phyloP scores from a whole-genome alignment of 2,797 vertebrate genomes.

The Moxostoma hubbsi region DNA sequence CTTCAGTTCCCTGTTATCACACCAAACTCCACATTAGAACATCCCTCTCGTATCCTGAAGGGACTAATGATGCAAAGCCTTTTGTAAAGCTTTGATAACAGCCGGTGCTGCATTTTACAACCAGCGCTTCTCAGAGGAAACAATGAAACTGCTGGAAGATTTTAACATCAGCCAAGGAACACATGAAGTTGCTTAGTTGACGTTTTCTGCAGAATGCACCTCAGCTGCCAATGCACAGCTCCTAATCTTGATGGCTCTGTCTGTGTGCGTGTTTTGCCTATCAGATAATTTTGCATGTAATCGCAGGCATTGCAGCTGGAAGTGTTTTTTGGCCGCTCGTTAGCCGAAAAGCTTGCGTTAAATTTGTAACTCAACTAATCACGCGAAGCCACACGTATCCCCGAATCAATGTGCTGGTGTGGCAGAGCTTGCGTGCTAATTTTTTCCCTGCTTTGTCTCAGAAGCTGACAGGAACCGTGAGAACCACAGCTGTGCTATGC shows the following conservation, averaged over 20 bases:
- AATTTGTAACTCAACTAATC: constrained; percentile 7
- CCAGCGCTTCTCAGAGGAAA: constrained; percentile 16
- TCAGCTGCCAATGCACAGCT: background rate
- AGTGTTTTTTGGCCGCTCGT: constrained; percentile 69
- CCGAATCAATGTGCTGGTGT: background rate
- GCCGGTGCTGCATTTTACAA: constrained; percentile 12
- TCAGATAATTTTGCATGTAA: constrained; percentile 73
- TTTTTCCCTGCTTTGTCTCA: constrained; percentile 10
- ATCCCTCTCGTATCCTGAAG: background rate
- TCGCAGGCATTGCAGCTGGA: constrained; percentile 74
- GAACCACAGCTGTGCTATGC: background rate
- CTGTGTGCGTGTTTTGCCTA: constrained; percentile 59
- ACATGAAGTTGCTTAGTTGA: constrained; percentile 61
- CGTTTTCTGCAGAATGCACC: constrained; percentile 23
- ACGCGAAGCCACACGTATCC: background rate
- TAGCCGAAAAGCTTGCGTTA: constrained; percentile 24
- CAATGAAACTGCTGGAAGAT: constrained; percentile 37
- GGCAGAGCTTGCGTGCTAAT: constrained; percentile 24
- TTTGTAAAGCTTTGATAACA: constrained; percentile 33
- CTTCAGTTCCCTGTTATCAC: constrained; percentile 15
- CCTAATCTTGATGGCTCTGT: constrained; percentile 5
- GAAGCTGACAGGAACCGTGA: constrained; percentile 13
- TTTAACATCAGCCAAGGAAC: constrained; percentile 44
- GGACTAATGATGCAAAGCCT: constrained; percentile 4
- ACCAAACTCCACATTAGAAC: background rate